Evolutionary conservation across 2,797 vertebrate genomes (phyloP).

Genomic region (Anniella stebbinsi): DNA sequence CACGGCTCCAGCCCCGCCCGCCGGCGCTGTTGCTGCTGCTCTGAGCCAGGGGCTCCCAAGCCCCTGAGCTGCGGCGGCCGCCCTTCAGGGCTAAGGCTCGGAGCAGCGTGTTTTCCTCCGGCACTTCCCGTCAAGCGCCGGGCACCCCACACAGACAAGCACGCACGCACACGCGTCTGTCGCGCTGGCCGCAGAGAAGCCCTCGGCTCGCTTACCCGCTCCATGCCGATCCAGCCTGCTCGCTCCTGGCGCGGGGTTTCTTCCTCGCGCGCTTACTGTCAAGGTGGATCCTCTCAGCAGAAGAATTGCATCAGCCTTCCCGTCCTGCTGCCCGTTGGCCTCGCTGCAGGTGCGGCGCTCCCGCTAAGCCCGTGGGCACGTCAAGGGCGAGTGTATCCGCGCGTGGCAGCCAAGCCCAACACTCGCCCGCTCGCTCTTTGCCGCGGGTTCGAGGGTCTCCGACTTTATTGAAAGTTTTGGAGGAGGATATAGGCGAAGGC

Average conservation of each 20-base stretch:
- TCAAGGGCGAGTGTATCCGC: neutral
- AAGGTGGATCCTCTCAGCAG: neutral
- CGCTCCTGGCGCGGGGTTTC: neutral
- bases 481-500: neutral
- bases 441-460: neutral
- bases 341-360: neutral
- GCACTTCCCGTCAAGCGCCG: neutral
- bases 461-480: constrained; percentile 37
- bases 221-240: neutral
- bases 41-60: neutral
- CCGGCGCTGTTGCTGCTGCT: too few species aligned
- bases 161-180: neutral
- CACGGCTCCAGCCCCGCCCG: neutral
- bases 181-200: neutral
- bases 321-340: neutral
- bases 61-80: neutral
- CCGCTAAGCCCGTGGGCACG: neutral
- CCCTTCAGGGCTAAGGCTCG: neutral
- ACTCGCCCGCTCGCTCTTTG: neutral
- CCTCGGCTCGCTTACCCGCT: neutral
- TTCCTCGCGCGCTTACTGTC: constrained; percentile 8
- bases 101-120: neutral
- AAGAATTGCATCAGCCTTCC: constrained; percentile 28
- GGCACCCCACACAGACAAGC: too few species aligned
- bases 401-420: neutral